Conservation (phyloP, 2,113 vertebrate genomes). For the Lipotes vexillifer region DNA sequence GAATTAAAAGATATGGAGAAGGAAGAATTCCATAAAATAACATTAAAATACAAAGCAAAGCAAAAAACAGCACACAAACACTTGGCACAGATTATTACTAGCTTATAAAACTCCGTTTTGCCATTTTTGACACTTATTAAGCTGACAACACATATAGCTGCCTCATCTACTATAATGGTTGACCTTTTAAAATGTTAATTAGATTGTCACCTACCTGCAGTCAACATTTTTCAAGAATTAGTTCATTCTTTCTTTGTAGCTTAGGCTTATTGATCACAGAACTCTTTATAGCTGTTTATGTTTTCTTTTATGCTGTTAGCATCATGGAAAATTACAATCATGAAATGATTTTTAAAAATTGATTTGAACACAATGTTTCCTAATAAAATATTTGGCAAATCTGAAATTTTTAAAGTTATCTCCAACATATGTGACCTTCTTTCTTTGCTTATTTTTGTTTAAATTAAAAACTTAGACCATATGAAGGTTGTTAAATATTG, state of each 20-base stretch:
- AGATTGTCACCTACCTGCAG: not conserved
- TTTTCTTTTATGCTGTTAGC: not conserved
- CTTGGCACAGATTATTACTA: not conserved
- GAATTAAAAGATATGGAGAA: not conserved
- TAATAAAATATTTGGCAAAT: conserved; percentile 29
- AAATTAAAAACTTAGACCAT: not conserved
- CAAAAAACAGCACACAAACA: not conserved
- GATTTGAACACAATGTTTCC: conserved; percentile 13
- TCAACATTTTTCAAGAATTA: not conserved
- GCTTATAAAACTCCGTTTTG: not conserved
- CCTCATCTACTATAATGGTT: not conserved
- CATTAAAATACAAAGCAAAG: not conserved
- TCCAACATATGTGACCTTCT: not conserved
- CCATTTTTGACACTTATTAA: not conserved
- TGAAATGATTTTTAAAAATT: not conserved
- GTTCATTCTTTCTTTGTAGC: not conserved
- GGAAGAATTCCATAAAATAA: not conserved
- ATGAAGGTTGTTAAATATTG: not conserved
- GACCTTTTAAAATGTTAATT: not conserved
- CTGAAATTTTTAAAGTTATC: not conserved
- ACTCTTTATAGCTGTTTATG: not conserved
- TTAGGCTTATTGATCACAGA: not conserved
- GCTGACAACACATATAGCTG: not conserved
- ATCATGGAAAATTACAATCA: not conserved
- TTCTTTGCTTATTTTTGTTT: conserved; percentile 32